phyloP scores from a whole-genome alignment of 1,140 invertebrate species.

The Caenorhabditis elegans region DNA sequence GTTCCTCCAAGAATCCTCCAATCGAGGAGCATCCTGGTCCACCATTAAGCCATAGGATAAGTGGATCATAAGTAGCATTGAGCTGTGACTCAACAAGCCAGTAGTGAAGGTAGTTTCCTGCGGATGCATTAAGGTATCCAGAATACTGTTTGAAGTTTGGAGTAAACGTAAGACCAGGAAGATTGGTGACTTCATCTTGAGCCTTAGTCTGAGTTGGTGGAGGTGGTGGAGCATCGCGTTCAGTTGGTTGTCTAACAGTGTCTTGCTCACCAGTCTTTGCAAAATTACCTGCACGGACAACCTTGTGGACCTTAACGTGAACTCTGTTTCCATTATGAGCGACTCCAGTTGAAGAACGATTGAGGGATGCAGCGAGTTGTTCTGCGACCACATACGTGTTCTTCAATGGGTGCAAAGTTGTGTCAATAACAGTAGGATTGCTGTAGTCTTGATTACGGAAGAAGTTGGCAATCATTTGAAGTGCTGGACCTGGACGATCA shows the following conservation, averaged over 20 bases:
- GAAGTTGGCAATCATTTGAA: slow-evolving; percentile 67
- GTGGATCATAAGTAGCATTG: slow-evolving; percentile 38
- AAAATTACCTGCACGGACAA: background rate
- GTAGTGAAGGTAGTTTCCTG: slow-evolving; percentile 52
- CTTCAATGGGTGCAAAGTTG: background rate
- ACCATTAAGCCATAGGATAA: slow-evolving; percentile 68
- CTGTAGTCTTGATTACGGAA: slow-evolving; percentile 45
- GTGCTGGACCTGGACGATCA: slow-evolving; percentile 68
- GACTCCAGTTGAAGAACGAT: background rate
- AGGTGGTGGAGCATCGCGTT: background rate
- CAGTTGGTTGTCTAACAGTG: background rate
- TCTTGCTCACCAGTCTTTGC: background rate
- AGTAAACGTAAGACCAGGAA: slow-evolving; percentile 49
- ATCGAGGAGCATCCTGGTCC: slow-evolving; percentile 71
- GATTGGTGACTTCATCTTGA: slow-evolving; percentile 40
- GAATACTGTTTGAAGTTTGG: slow-evolving; percentile 50
- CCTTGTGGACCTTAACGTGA: background rate
- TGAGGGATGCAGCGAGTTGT: slow-evolving; percentile 1
- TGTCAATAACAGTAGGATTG: background rate
- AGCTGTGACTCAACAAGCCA: slow-evolving; percentile 54
- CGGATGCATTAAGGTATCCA: slow-evolving; percentile 43
- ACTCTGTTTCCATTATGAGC: background rate
- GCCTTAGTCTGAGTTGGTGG: slow-evolving; percentile 15
- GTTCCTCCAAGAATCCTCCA: slow-evolving; percentile 69
- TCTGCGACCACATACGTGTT: background rate